phyloP scores from a whole-genome alignment of 2,888 invertebrate genomes.

The Chloroclysta siterata region DNA sequence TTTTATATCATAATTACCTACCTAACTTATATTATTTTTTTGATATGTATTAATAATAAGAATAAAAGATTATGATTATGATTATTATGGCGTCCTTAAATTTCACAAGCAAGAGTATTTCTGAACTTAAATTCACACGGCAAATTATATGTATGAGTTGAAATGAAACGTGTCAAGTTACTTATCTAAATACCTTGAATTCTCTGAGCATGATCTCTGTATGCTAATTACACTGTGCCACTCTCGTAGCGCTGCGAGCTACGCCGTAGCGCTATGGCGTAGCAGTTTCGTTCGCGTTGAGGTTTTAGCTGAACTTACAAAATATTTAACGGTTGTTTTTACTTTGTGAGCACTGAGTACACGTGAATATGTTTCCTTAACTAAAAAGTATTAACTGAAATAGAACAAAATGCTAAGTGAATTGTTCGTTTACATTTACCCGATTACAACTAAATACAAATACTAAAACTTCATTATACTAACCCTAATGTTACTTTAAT shows the following conservation, averaged over 20 bases:
- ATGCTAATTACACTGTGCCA: constrained; percentile 1
- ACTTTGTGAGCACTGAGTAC: constrained; percentile 18
- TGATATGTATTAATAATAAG: too few relatives aligned
- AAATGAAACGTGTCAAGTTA: too few relatives aligned
- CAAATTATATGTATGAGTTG: too few relatives aligned
- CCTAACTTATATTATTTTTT: too few relatives aligned
- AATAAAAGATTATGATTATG: too few relatives aligned
- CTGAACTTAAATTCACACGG: too few relatives aligned
- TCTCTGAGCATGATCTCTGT: neutral
- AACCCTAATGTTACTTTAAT: too few relatives aligned
- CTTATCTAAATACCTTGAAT: neutral
- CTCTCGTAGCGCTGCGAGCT: constrained; percentile 19
- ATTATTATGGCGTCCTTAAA: too few relatives aligned
- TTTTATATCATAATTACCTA: too few relatives aligned
- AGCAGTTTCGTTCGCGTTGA: constrained; percentile 15
- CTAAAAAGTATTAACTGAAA: neutral
- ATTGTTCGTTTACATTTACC: constrained; percentile 3
- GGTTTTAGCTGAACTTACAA: constrained; percentile 22
- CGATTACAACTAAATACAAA: too few relatives aligned
- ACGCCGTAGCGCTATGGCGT: constrained; percentile 20
- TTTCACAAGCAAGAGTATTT: too few relatives aligned
- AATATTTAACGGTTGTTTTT: constrained; percentile 32
- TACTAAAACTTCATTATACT: too few relatives aligned
- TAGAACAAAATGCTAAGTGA: neutral
- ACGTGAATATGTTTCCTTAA: neutral